Conservation (phyloP, 2,888 invertebrate species). For the Lepas anatifera region DNA sequence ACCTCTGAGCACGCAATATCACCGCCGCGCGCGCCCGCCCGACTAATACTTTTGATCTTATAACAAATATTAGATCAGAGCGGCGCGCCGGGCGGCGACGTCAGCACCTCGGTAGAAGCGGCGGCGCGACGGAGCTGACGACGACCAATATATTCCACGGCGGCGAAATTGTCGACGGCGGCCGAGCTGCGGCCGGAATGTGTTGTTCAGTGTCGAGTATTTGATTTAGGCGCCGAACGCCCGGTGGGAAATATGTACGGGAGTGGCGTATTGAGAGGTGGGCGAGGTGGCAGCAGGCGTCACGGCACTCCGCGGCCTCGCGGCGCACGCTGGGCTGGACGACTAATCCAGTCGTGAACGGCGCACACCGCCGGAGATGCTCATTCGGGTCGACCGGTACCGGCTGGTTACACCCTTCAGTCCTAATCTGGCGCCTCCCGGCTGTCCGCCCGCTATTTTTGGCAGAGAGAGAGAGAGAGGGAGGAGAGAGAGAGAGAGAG, state of each 20-base stretch:
- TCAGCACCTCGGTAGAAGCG: background rate
- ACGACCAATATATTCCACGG: no score
- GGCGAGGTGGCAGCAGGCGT: background rate
- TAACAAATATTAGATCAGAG: conserved; percentile 12
- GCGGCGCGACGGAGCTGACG: no score
- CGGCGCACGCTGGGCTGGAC: background rate
- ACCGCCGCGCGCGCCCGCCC: background rate
- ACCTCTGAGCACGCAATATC: conserved; percentile 3
- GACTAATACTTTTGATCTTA: conserved; percentile 8
- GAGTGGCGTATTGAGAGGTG: background rate
- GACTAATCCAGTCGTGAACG: background rate
- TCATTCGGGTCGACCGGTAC: no score
- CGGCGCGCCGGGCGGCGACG: background rate
- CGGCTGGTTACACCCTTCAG: background rate
- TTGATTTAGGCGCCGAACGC: conserved; percentile 1
- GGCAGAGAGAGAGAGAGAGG: no score
- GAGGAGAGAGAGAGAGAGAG: no score
- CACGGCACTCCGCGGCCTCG: background rate
- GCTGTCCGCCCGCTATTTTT: no score
- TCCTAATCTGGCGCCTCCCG: no score
- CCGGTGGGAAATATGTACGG: background rate
- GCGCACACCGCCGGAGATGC: no score
- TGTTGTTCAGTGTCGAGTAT: conserved; percentile 6
- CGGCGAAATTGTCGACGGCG: background rate
- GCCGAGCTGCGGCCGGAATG: background rate